Conservation (phyloP, 1,140 invertebrate genomes). For the Solenopsis fugax region DNA sequence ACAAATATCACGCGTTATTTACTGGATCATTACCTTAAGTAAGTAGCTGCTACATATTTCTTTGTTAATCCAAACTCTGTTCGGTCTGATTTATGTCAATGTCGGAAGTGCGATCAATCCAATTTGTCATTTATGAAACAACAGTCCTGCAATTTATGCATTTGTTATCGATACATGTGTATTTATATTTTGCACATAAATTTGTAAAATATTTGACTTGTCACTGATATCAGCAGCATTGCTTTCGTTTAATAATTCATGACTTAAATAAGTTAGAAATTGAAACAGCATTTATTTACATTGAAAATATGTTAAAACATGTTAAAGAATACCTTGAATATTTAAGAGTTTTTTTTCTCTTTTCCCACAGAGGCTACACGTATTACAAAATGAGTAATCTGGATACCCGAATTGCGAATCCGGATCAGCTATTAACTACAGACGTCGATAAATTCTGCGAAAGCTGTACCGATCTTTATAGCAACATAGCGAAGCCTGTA, state of each 20-base stretch:
- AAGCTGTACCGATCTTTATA: slow-evolving; percentile 97
- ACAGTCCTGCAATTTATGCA: background rate
- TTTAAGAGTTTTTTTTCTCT: slow-evolving; percentile 62
- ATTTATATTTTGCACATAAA: background rate
- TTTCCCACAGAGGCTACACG: slow-evolving; percentile 94
- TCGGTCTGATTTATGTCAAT: background rate
- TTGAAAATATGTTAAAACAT: background rate
- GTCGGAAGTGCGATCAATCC: background rate
- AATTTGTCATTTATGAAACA: slow-evolving; percentile 16
- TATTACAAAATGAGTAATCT: slow-evolving; percentile 99
- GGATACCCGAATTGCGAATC: slow-evolving; percentile 97
- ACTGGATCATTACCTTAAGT: slow-evolving; percentile 97
- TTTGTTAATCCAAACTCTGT: background rate
- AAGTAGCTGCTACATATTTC: slow-evolving; percentile 84
- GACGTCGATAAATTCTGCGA: slow-evolving; percentile 99
- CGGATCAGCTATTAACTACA: slow-evolving; percentile 98
- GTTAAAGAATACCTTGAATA: slow-evolving; percentile 31
- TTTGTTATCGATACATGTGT: background rate
- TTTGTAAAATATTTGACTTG: background rate
- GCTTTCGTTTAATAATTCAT: slow-evolving; percentile 36
- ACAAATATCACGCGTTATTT: slow-evolving; percentile 95
- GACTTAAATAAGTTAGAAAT: slow-evolving; percentile 8
- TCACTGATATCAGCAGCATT: background rate
- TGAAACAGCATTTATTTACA: background rate
- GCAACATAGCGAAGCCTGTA: slow-evolving; percentile 98